Evolutionary conservation across 2,797 vertebrate species (phyloP), one percentile per base, ranked within the genome.

Genomic region (Enteromius anoplus): DNA sequence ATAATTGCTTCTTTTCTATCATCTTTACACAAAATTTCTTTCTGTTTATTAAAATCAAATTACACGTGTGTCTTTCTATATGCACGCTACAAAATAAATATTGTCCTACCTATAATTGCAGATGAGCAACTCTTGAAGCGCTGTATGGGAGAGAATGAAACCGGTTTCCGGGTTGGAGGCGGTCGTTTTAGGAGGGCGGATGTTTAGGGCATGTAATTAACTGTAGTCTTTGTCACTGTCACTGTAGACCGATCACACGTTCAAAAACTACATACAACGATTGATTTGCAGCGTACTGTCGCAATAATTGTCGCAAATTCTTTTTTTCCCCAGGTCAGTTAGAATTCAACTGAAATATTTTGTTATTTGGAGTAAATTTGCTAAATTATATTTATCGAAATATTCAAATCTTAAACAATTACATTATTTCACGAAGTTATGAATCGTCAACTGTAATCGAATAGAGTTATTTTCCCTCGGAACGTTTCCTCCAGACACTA

Each of bases 401-500:
- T 49, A 26, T 6, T 62, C 0, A 34, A 62, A 64, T 49, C 10
- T 15, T 64, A 72, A 62, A n/a, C 17, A 45, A 4, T 5, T 15
- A 0, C 0, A 37, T 64, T 0, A 12, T 23, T 49, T 12, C 1
- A 47, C 2, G 2, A 60, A 62, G 15, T 15, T 58, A 2, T 19
- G 23, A 37, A 37, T 70, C 2, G 15, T 51, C 29, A 0, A 1
- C 37, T 21, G 49, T 2, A 1, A 47, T 10, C 37, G 9, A 69
- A 80, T 3, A 2, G 2, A 2, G 45, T 5, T 55, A n/a, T 45
- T 34, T 40, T 34, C 1, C 32, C 12, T 10, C 60, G 92, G 93
- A 93, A 93, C 92, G 5, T 0, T 89, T 85, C 34, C 7, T 37
- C 4, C 8, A 9, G 21, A 17, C 4, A 14, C 12, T 45, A 42